Base-by-base conservation (phyloP, 2,888 invertebrate species). In the Drosophila pullipes region DNA sequence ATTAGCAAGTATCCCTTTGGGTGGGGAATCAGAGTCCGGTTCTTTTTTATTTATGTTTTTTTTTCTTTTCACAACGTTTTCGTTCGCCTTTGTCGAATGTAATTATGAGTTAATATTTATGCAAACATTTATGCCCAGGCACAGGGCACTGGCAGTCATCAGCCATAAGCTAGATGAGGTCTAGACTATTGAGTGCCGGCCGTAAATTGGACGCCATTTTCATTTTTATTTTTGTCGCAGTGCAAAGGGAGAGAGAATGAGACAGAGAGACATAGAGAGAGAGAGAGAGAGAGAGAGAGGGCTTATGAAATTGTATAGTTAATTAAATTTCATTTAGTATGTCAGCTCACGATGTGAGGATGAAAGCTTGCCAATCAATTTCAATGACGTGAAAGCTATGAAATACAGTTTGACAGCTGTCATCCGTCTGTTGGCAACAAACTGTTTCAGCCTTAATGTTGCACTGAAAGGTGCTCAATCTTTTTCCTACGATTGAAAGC, bases 71-170 rank as follows among this genome's bases (percentile, higher is more conserved):
- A 67, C 74, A 73, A 71, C 73, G 72, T 74, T 74, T 74, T 73
- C 74, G 65, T 76, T 75, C 65, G 83, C 81, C 76, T 78, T 85
- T 90, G 90, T 90, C 68, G 76, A 88, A 85, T 88, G 76, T 79
- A 88, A 88, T 90, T 88, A 88, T 83, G 74, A 88, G 81, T 85
- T 83, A 90, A 81, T 86, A 89, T 85, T 85, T 85, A 88, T 81
- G 89, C 81, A 85, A 88, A 85, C 78, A 82, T 78, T 82, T 70
- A 9, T 25, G 64, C 58, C 54, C 75, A 39, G 63, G 41, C 35
- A 22, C 31, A 22, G n/a, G 37, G 37, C 31, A 60, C 31, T 10
- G 10, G 13, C 18, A 49, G 22, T 54, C 47, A 50, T 10, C 47
- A 49, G 64, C 44, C 50, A 61, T 35, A 60, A 58, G 66, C 78